Evolutionary conservation across 1,140 invertebrate species (phyloP), one percentile per base, ranked within the genome.

Genomic region (Neuroterus valhalla): DNA sequence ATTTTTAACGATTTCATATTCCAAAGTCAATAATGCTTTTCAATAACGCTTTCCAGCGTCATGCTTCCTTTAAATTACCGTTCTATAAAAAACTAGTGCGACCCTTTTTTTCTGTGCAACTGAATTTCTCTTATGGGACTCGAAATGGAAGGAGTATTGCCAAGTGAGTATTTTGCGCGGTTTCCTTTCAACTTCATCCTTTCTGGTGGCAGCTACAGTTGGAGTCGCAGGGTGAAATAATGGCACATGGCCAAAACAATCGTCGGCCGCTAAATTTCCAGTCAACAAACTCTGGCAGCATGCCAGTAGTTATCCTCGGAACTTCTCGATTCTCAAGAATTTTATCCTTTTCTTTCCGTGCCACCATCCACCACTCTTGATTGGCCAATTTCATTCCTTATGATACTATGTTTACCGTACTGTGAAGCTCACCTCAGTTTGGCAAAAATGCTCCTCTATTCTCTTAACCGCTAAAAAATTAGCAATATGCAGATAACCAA

Each of bases 221-320:
- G 23, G 67, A 68, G 44, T 68, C 43, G 23, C 21, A 45, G 74
- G 77, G 78, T 52, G 77, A 82, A 78, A 86, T 86, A 87, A 87
- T 87, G 86, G 86, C 86, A 84, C 52, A n/a, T 50, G 68, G 86
- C 86, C 86, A 87, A 87, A 87, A 87, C 85, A 87, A 87, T 87
- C 83, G 85, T 76, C 79, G 70, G 76, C 80, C 83, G 83, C 82
- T 87, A 87, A 87, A 87, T 87, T 87, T 87, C 85, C 83, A 87
- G 86, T 87, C 85, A 87, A 87, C 86, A 87, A 87, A 87, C 82
- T 83, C 81, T 85, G 86, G 86, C 81, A 26, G 23, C 1, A 6
- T 42, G 86, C 86, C 86, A 87, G 80, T 17, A n/a, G 23, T 70
- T 48, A 72, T 75, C 55, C 66, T 19, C 26, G 23, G 31, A 55